Evolutionary conservation across 1,140 invertebrate species (phyloP), one percentile per base, ranked within the genome.

Genomic region (Hermatobates lingyangjiaoensis): DNA sequence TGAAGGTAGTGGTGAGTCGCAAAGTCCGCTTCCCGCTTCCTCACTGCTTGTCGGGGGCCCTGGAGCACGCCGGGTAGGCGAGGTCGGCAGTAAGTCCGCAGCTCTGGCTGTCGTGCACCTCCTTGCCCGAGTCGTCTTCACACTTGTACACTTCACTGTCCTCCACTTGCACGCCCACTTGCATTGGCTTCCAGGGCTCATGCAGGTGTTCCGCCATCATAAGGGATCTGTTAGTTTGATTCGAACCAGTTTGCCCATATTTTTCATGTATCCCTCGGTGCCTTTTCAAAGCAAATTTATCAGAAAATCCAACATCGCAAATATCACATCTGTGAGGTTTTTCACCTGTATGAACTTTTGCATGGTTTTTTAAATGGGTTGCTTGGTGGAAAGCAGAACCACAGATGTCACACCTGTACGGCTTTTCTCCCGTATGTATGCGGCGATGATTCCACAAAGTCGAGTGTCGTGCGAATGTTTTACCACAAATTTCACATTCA

Each of bases 391-490:
- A 10, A 64, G 61, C 27, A 63, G 63, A 18, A 4, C 27, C 27
- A 27, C 46, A 48, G 4, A 48, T 27, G 10, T 48, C 3, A 66
- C 69, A 64, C 2, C 45, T 49, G 34, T 55, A 62, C 1, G 60
- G 60, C 38, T 58, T 51, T 45, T 67, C 59, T 62, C 68, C 68
- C 63, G 68, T 62, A 54, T 63, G 62, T 24, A 58, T 60, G 5
- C 54, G 50, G 24, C 50, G 27, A 40, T 62, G 60, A 42, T 52
- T 57, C 50, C 25, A 53, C 67, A 51, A 27, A 23, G 34, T 26
- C 12, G 7, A 14, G 3, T 4, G 10, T 4, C 20, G 14, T 12
- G 50, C 15, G 52, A 57, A 59, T 2, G 51, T 52, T 44, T 57
- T 59, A 3, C 59, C 55, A 44, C 65, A 66, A 48, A 59, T 57